Base-by-base conservation (phyloP, 1,140 invertebrate genomes). In the Aradophagus sp. region DNA sequence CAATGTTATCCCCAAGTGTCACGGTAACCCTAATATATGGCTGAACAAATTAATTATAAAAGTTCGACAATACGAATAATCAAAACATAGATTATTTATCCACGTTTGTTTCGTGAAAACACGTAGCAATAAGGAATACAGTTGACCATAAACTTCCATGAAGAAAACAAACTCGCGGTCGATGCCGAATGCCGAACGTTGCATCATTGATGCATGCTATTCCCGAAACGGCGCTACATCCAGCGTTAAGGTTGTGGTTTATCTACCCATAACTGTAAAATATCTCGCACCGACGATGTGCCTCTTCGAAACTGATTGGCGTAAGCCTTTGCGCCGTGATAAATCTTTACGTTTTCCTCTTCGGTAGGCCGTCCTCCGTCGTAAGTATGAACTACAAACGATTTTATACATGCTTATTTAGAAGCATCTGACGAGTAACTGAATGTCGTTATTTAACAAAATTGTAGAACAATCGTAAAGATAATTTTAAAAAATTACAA, bases 191-290 rank as follows among this genome's bases (percentile, higher is more conserved):
- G 74, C 75, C 71, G 77, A 75, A 75, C 68, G 75, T 75, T 84
- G 81, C 82, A 84, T 84, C 83, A 83, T 84, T 84, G 82, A 84
- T 84, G 81, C 75, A 73, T 41, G 59, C 74, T 82, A 83, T 83
- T 84, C 82, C 81, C 81, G 79, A 76, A 82, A 83, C 79, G 77
- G 73, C 69, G 70, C 71, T 79, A 81, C 77, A 79, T 79, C 73
- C 75, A 70, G 61, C 75, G 76, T 77, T 81, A 77, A 80, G 76
- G 77, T 79, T 70, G 73, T 82, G 79, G 79, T 84, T 83, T 84
- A 84, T 84, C 80, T 77, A 75, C 74, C 81, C 80, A 82, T 84
- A 84, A 84, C 82, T 77, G 77, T 82, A 77, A 83, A 83, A 83
- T 84, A 83, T 83, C 70, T 66, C 74, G 65, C 62, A 34, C 61